phyloP scores from a whole-genome alignment of 2,797 vertebrate species.

The Centropyge bicolor region DNA sequence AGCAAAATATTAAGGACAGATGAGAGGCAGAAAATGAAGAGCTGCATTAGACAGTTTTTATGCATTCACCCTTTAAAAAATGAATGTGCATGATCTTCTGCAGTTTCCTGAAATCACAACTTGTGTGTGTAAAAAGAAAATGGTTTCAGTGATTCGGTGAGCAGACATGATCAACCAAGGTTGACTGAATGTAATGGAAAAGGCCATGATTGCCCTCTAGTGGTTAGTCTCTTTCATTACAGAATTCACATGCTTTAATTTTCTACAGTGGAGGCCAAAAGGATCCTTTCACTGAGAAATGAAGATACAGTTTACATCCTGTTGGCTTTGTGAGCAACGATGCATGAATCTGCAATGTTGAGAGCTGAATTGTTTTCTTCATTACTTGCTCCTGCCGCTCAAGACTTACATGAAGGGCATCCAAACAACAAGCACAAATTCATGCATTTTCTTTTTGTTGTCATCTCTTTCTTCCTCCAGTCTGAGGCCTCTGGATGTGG shows the following conservation, averaged over 20 bases:
- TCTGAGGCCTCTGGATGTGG: constrained; percentile 94
- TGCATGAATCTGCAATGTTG: not conserved
- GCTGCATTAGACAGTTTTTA: not conserved
- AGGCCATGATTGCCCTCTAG: constrained; percentile 62
- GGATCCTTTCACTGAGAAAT: not conserved
- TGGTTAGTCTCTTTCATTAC: constrained; percentile 51
- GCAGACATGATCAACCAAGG: not conserved
- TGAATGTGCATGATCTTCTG: not conserved
- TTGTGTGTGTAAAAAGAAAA: not conserved
- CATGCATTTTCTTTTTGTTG: not conserved
- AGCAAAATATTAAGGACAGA: not conserved
- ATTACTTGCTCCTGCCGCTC: not conserved
- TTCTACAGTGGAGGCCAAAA: not conserved
- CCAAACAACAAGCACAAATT: not conserved
- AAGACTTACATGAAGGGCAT: not conserved
- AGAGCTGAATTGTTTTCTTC: not conserved
- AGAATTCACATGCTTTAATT: not conserved
- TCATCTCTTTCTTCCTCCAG: constrained; percentile 73
- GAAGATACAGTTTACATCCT: not conserved
- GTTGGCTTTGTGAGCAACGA: not conserved
- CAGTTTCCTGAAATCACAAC: constrained; percentile 6
- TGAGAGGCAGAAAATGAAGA: not conserved
- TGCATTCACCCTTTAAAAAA: not conserved
- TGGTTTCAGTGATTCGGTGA: not conserved
- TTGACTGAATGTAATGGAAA: not conserved